Percentiles rank a stretch among this genome's conserved stretches.
Conservation (phyloP, 2,113 vertebrate genomes). For the Alethe castanea region DNA sequence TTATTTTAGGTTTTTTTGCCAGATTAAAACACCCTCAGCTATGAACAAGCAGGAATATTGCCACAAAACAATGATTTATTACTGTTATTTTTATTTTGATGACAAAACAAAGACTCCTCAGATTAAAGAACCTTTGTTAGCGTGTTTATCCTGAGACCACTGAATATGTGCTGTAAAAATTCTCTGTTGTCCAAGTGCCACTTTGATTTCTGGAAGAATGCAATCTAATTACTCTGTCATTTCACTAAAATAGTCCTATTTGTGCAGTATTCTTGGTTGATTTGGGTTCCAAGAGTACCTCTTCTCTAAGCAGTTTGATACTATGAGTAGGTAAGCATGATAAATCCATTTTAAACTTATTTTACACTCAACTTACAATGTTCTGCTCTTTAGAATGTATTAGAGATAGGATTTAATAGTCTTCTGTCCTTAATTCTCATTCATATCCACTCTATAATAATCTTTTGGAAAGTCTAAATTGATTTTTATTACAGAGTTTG, state of each 20-base stretch:
- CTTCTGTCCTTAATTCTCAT: not conserved
- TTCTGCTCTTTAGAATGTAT: not conserved
- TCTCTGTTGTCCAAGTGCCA: not conserved
- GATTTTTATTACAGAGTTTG: slow-evolving; percentile 5
- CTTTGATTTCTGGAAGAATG: not conserved
- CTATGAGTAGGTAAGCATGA: not conserved
- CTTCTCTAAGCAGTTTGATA: not conserved
- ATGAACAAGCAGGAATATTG: not conserved
- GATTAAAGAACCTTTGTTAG: not conserved
- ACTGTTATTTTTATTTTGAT: not conserved
- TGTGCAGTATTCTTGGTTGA: not conserved
- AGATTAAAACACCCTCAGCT: not conserved
- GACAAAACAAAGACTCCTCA: not conserved
- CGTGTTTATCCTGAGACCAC: not conserved
- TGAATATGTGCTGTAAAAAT: not conserved
- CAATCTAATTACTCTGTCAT: not conserved
- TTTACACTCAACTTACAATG: not conserved
- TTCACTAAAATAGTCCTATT: not conserved
- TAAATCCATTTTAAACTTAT: not conserved
- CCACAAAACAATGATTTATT: not conserved
- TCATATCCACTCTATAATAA: not conserved
- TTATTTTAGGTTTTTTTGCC: not conserved
- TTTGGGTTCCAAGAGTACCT: not conserved
- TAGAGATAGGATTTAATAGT: not conserved
- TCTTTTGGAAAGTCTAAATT: not conserved